Evolutionary conservation across 2,797 vertebrate genomes (phyloP).

Genomic region (Scolopax rusticola): DNA sequence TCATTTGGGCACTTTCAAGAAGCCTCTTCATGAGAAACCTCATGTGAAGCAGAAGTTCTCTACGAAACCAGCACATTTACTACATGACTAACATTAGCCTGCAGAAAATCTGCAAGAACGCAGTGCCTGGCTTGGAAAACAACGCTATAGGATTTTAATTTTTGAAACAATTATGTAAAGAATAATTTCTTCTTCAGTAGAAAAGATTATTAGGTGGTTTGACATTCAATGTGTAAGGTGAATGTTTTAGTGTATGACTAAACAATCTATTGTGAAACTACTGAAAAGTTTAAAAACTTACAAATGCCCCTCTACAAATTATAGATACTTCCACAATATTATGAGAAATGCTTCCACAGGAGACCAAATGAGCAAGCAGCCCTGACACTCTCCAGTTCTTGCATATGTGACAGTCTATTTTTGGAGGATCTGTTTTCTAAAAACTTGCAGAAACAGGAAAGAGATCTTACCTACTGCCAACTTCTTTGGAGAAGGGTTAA

Average conservation of each 20-base stretch:
- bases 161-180: not conserved
- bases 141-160: not conserved
- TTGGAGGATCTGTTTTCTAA: not conserved
- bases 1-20: not conserved
- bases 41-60: not conserved
- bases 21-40: not conserved
- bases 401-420: not conserved
- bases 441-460: not conserved
- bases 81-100: not conserved
- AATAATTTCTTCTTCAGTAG: not conserved
- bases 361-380: not conserved
- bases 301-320: not conserved
- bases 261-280: not conserved
- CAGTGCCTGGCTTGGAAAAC: not conserved
- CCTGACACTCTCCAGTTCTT: not conserved
- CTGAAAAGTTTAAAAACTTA: not conserved
- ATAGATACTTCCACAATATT: not conserved
- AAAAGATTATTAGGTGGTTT: not conserved
- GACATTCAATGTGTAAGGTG: not conserved
- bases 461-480: not conserved
- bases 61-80: not conserved
- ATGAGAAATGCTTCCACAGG: not conserved
- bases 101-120: not conserved
- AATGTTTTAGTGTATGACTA: not conserved
- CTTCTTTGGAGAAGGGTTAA: not conserved